phyloP scores from a whole-genome alignment of 2,888 invertebrate genomes.

The Penaeus monodon region DNA sequence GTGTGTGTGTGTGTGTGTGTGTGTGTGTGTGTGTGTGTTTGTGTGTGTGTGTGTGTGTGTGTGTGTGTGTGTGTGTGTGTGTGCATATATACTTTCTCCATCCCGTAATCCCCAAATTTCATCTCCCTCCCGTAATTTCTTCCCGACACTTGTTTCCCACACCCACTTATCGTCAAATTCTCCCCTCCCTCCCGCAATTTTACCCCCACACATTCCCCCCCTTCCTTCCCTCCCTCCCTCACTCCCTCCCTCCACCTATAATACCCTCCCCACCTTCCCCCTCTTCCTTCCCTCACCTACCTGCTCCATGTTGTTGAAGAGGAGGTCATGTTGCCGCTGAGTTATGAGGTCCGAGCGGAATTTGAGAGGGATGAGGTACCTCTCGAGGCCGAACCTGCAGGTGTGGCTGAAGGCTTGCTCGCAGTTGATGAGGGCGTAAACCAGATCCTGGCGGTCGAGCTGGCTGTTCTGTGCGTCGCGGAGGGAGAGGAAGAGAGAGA shows the following conservation, averaged over 20 bases:
- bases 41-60: no score
- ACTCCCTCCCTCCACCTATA: neutral
- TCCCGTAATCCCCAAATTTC: no score
- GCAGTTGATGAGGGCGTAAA: slow-evolving; percentile 44
- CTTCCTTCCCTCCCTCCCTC: no score
- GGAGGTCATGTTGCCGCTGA: slow-evolving; percentile 34
- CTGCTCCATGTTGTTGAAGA: slow-evolving; percentile 50
- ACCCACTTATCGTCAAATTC: neutral
- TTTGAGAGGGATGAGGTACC: slow-evolving; percentile 51
- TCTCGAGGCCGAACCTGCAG: slow-evolving; percentile 50
- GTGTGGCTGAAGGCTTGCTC: slow-evolving; percentile 49
- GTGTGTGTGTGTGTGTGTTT: no score
- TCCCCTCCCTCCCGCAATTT: neutral
- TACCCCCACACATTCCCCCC: no score
- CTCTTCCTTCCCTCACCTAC: neutral
- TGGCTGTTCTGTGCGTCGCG: neutral
- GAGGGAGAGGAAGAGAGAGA: neutral
- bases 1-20: no score
- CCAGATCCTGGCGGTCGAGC: slow-evolving; percentile 23
- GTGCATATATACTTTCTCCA: no score
- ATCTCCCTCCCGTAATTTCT: no score
- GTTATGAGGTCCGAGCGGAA: slow-evolving; percentile 56
- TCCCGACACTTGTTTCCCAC: no score
- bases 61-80: no score
- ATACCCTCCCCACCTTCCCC: no score